Percentiles rank a stretch among this genome's conserved stretches.
These are phyloP conservation scores for Syrista parreyssii DNA, from an alignment of 2,888 invertebrate genomes.

Conservation along the genomic window DNA sequence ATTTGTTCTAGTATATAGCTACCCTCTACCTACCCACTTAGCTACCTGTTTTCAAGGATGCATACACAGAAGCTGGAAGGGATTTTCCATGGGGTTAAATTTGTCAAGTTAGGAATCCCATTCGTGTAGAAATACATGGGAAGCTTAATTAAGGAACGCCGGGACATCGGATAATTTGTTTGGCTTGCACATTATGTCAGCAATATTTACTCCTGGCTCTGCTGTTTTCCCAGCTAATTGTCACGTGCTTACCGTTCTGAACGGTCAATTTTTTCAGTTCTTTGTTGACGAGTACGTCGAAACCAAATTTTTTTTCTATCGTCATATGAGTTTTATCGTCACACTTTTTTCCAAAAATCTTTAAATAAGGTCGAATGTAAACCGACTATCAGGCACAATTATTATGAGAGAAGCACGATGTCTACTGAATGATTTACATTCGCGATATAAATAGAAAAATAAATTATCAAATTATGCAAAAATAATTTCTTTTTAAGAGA, in stretches of 20 bases:
- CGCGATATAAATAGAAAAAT: background rate
- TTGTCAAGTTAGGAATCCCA: background rate
- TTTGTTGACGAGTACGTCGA: background rate
- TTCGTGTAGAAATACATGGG: background rate
- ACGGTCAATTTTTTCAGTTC: background rate
- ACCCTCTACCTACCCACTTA: no score
- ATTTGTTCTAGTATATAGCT: no score
- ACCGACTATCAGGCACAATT: background rate
- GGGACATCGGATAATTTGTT: background rate
- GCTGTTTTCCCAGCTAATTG: background rate
- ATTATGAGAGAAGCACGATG: background rate
- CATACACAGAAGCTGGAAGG: background rate
- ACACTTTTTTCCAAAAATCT: background rate
- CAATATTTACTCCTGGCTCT: background rate
- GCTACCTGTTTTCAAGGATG: background rate
- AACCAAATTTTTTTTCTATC: background rate
- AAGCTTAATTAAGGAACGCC: background rate
- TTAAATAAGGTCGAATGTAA: background rate
- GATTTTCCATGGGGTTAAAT: background rate
- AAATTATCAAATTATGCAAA: background rate
- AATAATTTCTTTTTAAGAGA: background rate
- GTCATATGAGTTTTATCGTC: background rate
- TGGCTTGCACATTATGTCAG: background rate
- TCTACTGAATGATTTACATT: background rate
- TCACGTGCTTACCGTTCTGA: background rate